Conservation (phyloP, 30 jellyfish, hydroid and myxozoan genomes). For the Nemopilema nomurai region DNA sequence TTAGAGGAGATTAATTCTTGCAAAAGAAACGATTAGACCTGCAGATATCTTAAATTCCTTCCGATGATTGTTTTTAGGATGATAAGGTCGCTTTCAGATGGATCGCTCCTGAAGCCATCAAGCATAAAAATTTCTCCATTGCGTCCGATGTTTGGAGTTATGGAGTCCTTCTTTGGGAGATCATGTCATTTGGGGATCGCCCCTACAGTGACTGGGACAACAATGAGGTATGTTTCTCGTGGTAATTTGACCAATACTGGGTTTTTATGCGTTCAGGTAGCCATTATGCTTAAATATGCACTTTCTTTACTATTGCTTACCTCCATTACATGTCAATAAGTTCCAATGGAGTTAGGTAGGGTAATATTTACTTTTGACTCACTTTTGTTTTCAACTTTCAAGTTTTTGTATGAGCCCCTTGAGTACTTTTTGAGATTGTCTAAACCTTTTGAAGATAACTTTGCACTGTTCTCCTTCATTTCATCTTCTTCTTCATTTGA, state of each 20-base stretch:
- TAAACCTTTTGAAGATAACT: too few relatives aligned
- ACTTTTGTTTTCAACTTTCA: too few relatives aligned
- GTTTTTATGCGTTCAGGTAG: not conserved
- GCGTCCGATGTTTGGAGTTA: conserved; percentile 99
- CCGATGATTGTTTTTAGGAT: conserved; percentile 60
- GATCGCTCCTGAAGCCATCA: conserved; percentile 99
- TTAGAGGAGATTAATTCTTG: too few relatives aligned
- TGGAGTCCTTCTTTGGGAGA: conserved; percentile 94
- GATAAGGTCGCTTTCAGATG: conserved; percentile 98
- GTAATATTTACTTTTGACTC: too few relatives aligned
- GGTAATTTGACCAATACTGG: not conserved
- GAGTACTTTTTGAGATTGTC: too few relatives aligned
- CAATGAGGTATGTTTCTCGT: conserved; percentile 70
- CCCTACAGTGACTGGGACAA: conserved; percentile 99
- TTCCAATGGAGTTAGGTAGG: too few relatives aligned
- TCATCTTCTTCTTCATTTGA: too few relatives aligned
- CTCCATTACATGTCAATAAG: too few relatives aligned
- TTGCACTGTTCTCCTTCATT: too few relatives aligned
- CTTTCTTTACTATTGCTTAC: not conserved
- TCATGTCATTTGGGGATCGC: conserved; percentile 89
- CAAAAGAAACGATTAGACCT: not conserved
- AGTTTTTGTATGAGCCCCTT: too few relatives aligned
- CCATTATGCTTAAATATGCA: not conserved
- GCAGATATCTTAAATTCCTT: not conserved
- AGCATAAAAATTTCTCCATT: conserved; percentile 88